These are phyloP conservation scores for Orthonevra nobilis DNA, from an alignment of 2,888 invertebrate species.

Conservation along the genomic window DNA sequence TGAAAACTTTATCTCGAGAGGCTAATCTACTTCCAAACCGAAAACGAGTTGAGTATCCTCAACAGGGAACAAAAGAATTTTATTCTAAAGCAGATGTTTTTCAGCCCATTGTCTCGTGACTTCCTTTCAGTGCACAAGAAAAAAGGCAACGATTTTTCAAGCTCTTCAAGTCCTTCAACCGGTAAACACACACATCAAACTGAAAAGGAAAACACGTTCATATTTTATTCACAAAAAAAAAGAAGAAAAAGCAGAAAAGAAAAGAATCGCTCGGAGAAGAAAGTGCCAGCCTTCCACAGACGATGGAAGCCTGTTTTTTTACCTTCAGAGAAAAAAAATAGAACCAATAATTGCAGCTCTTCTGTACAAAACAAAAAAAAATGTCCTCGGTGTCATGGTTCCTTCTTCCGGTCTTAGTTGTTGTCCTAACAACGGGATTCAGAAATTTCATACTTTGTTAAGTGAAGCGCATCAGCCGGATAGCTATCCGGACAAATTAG, in stretches of 20 bases:
- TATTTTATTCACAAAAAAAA: not conserved
- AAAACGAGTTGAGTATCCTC: no score
- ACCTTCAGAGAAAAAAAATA: constrained; percentile 25
- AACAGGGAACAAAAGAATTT: no score
- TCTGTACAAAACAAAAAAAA: no score
- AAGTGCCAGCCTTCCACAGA: constrained; percentile 48
- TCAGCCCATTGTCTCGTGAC: constrained; percentile 3
- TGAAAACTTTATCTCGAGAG: no score
- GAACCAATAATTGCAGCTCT: constrained; percentile 39
- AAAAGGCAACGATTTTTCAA: constrained; percentile 28
- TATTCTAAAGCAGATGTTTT: constrained; percentile 57
- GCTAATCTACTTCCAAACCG: no score
- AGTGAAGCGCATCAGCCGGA: constrained; percentile 39
- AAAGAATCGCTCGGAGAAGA: no score
- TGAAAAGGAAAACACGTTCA: not conserved
- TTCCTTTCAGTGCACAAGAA: constrained; percentile 22
- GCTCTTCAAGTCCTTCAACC: constrained; percentile 37
- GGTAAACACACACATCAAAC: not conserved
- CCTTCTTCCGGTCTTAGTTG: constrained; percentile 21
- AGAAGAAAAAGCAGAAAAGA: no score
- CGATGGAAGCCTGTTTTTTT: constrained; percentile 17
- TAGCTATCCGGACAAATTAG: constrained; percentile 52
- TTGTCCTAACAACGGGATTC: constrained; percentile 30
- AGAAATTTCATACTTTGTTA: constrained; percentile 61
- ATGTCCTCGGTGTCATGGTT: constrained; percentile 14